A percentile compares a stretch with the other conserved stretches of the same genome.
These are phyloP conservation scores for Machaerirhynchus nigripectus DNA, from an alignment of 2,113 vertebrate species.

Conservation along the genomic window DNA sequence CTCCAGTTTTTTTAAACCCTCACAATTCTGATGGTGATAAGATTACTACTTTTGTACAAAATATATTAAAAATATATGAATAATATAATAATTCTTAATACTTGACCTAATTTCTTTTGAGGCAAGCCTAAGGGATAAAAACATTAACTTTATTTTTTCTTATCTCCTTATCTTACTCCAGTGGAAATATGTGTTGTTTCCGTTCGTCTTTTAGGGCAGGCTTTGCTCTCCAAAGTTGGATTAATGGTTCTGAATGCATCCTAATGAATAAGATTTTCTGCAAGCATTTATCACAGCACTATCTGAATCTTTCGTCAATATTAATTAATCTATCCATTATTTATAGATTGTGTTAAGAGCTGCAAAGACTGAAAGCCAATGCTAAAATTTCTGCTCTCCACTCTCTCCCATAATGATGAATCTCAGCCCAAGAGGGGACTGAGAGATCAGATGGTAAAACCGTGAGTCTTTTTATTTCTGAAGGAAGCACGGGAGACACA, in stretches of 20 bases:
- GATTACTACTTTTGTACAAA: neutral
- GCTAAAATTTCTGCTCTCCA: neutral
- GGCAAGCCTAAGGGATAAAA: neutral
- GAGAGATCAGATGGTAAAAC: neutral
- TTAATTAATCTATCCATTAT: slow-evolving; percentile 28
- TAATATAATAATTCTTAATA: neutral
- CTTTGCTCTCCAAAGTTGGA: neutral
- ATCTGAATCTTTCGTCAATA: neutral
- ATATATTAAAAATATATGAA: neutral
- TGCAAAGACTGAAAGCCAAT: neutral
- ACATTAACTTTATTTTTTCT: neutral
- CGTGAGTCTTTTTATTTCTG: neutral
- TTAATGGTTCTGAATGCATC: neutral
- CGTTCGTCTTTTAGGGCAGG: neutral
- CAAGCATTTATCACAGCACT: neutral
- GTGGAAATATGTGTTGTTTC: neutral
- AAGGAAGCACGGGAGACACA: neutral
- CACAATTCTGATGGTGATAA: neutral
- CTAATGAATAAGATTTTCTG: neutral
- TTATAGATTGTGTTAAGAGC: neutral
- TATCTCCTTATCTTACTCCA: neutral
- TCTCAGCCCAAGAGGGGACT: neutral
- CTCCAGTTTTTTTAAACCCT: neutral
- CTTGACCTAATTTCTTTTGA: neutral
- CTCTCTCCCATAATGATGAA: neutral